Evolutionary conservation across 2,888 invertebrate genomes (phyloP).

Genomic region (Nemoura dubitans): DNA sequence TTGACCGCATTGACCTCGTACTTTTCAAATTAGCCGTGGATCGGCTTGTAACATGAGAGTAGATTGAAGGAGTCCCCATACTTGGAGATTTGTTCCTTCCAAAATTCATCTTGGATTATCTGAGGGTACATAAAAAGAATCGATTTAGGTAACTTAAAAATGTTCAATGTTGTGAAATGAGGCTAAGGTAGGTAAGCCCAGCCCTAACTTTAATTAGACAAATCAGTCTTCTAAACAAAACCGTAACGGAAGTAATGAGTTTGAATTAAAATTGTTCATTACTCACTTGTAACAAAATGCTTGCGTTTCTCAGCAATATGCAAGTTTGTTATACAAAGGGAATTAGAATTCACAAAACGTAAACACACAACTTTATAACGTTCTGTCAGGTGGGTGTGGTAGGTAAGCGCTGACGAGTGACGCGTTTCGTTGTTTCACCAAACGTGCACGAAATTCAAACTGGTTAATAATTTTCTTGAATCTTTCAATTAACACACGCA

Average conservation of each 20-base stretch:
- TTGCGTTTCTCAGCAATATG: background rate
- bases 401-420: background rate
- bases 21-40: slow-evolving; percentile 85
- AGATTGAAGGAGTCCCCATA: slow-evolving; percentile 87
- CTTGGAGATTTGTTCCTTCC: slow-evolving; percentile 86
- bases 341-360: background rate
- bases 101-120: slow-evolving; percentile 67
- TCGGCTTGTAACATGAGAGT: slow-evolving; percentile 82
- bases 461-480: background rate
- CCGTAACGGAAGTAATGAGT: background rate
- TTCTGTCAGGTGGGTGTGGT: slow-evolving; percentile 12
- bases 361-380: background rate
- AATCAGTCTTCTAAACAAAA: background rate
- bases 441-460: background rate
- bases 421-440: background rate
- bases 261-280: background rate
- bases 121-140: background rate
- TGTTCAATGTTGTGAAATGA: background rate
- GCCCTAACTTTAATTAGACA: background rate
- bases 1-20: slow-evolving; percentile 79
- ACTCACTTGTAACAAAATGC: background rate
- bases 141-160: background rate
- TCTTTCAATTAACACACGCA: background rate
- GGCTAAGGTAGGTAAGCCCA: slow-evolving; percentile 1
- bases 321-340: background rate